Evolutionary conservation across 23 tunicate genomes (phyloP), one percentile per base, ranked within the genome.

Genomic region (Clavelina lepadiformis): DNA sequence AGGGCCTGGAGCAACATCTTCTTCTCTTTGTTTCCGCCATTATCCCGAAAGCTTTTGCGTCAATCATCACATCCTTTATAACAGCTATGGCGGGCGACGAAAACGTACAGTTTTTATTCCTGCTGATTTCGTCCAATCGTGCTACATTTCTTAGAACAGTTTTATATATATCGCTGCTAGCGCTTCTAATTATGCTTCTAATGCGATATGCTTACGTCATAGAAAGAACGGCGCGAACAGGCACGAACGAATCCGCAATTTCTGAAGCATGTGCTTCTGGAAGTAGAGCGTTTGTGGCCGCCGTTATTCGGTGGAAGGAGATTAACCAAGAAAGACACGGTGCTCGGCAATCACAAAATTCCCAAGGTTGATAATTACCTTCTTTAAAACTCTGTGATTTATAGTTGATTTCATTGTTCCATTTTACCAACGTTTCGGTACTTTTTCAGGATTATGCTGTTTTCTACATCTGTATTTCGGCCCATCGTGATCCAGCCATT

Each of bases 1-100:
- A 47, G 0, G 35, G 67, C 21, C 30, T 78, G 49, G 95, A 86
- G 61, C 95, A 86, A 56, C 95, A 86, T 65, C 32, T 86, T n/a
- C 71, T 86, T 0, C 51, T 86, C 21, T 86, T 86, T 63, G 62
- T 78, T 13, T 86, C 85, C 20, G 84, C 95, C 2, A 62, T 86
- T n/a, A 86, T 86, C 18, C 95, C 95, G 31, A 86, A 86, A 65
- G 95, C 95, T 0, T 86, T 86, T 30, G 69, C 95, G 6, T 86
- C 95, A 0, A 55, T 86, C 5, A 71, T 86, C 57, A 86, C 85
- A 3, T 86, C 95, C 1, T 86, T 86, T 35, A 47, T 86, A 18
- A 13, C 67, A 1, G 85, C 64, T 33, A 70, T 66, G 80, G 54
- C 95, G 11, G 95, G 85, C 13, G 66, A 72, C 35, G 60, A 71